Conservation (phyloP, 1,140 invertebrate genomes). For the Ips typographus region DNA sequence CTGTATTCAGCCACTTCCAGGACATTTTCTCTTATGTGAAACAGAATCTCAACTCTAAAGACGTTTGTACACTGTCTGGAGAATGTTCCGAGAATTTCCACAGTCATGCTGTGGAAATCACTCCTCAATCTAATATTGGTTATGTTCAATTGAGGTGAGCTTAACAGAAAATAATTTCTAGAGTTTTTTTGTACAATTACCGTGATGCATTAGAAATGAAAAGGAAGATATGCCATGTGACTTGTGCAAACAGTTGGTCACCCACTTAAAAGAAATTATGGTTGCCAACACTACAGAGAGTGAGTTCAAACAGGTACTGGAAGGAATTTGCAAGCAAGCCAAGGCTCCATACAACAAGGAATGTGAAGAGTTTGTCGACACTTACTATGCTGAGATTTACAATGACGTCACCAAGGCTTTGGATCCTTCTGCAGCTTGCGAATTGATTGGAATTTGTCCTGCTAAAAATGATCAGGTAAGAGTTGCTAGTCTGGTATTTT, state of each 20-base stretch:
- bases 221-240: conserved; percentile 78
- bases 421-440: conserved; percentile 68
- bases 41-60: conserved; percentile 63
- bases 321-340: conserved; percentile 79
- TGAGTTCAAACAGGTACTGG: conserved; percentile 76
- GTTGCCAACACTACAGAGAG: conserved; percentile 82
- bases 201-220: conserved; percentile 10
- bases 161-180: background rate
- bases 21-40: conserved; percentile 64
- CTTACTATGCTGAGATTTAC: conserved; percentile 77
- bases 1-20: conserved; percentile 71
- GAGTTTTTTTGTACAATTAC: background rate
- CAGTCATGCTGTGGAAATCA: conserved; percentile 64
- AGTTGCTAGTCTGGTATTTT: background rate
- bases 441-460: conserved; percentile 69
- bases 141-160: conserved; percentile 54
- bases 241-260: conserved; percentile 78
- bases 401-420: conserved; percentile 68
- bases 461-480: conserved; percentile 1
- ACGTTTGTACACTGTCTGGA: conserved; percentile 73
- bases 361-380: conserved; percentile 70
- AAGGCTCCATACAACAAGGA: conserved; percentile 63
- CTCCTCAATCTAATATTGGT: conserved; percentile 58
- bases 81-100: conserved; percentile 68
- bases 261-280: conserved; percentile 75